Percentiles rank a stretch among this genome's conserved stretches.
Conservation (phyloP, 2,113 vertebrate genomes). For the Ellobius talpinus region DNA sequence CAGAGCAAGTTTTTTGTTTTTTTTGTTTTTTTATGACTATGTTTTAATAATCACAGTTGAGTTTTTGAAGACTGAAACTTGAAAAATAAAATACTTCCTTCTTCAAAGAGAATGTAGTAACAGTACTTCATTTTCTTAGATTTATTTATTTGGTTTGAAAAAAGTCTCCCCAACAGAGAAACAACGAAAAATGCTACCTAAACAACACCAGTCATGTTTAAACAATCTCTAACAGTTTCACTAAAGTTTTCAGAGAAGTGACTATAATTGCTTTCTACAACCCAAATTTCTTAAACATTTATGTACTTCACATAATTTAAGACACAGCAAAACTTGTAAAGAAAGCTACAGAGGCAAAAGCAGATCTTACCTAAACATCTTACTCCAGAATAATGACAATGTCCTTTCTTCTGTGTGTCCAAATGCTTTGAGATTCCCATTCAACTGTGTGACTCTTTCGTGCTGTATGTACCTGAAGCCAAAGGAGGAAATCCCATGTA, state of each 20-base stretch:
- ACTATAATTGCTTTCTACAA: background rate
- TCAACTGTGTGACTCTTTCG: constrained; percentile 53
- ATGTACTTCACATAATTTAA: background rate
- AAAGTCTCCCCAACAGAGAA: background rate
- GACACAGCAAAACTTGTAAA: constrained; percentile 8
- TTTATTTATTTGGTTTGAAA: constrained; percentile 9
- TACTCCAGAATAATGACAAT: constrained; percentile 45
- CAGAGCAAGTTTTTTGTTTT: background rate
- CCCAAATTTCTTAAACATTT: constrained; percentile 14
- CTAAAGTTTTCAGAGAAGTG: background rate
- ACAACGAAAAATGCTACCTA: background rate
- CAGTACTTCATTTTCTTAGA: background rate
- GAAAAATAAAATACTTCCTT: constrained; percentile 50
- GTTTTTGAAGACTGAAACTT: constrained; percentile 23
- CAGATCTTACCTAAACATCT: constrained; percentile 80
- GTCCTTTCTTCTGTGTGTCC: constrained; percentile 36
- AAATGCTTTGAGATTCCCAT: constrained; percentile 60
- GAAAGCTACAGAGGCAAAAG: background rate
- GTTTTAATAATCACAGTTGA: background rate
- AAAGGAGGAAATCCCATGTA: constrained; percentile 77
- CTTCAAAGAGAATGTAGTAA: constrained; percentile 54
- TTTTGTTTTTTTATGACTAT: background rate
- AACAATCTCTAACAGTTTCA: constrained; percentile 7
- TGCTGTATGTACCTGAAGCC: constrained; percentile 51
- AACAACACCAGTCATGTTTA: background rate